Evolutionary conservation across 2,113 vertebrate species (phyloP), one percentile per base, ranked within the genome.

Genomic region (Stegastes partitus): DNA sequence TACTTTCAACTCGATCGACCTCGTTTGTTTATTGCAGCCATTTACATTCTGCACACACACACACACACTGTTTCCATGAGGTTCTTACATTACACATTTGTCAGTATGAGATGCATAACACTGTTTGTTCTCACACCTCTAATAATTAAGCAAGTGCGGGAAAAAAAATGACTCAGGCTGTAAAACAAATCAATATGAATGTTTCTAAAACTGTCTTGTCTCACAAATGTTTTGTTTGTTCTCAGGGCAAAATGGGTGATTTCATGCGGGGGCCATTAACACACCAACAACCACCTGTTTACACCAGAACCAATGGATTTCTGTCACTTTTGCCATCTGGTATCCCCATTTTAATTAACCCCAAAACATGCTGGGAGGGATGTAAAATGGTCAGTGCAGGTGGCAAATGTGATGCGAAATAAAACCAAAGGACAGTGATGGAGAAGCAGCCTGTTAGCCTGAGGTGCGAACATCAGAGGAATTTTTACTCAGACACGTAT

Each of bases 241-340:
- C 69, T 56, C 8, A 50, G 50, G 81, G 37, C 4, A 71, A 70
- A 78, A 79, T 5, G 10, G n/a, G 9, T 61, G 21, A 66, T 76
- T 84, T 56, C 23, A 53, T 68, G 11, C 0, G 0, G 49, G 28
- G 23, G 34, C n/a, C 15, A 56, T 87, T 61, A 63, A 26, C 63
- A 74, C 22, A 72, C 23, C 37, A 26, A n/a, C 23, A 73, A 44
- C 53, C 47, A 67, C 56, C 70, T 79, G 74, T 84, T 84, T 54
- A 64, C 23, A 54, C 9, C 53, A 68, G 16, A 53, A 66, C 16
- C 63, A 56, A 61, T 76, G 63, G 63, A 56, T 79, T 72, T 49
- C 44, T 50, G 61, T 78, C 56, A 63, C 67, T 34, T 11, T 49
- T 37, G 23, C 64, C 84, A 84, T 63, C 71, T 86, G 75, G 78